Evolutionary conservation across 2,113 vertebrate genomes (phyloP), one percentile per base, ranked within the genome.

Genomic region (Sebastes schlegelii): DNA sequence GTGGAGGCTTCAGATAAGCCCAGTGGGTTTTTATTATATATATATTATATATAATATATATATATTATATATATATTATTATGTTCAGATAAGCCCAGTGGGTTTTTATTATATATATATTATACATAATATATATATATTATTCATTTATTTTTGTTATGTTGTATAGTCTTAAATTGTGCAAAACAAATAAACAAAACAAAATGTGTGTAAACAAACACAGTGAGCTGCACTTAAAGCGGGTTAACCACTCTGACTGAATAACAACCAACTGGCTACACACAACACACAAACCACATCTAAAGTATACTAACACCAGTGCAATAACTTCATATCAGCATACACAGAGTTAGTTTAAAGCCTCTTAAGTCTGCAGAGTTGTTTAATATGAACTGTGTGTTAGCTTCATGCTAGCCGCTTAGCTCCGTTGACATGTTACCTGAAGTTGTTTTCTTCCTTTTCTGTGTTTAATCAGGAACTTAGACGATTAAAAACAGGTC

Each of bases 331-430:
- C 1, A 40, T 4, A 12, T 4, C 0, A 49, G 42, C 21, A 68
- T n/a, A 45, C 23, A 54, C 0, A 21, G 1, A 0, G 17, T 11
- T 16, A 0, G 23, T 69, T 75, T 54, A 4, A 23, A 26, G 14
- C 1, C 1, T 6, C 4, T 26, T 45, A 6, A 3, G 1, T 8
- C 23, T 23, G 16, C 14, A 43, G 6, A 67, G 21, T n/a, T 64
- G 0, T 81, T 83, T 43, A 17, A 66, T 10, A 69, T 46, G 5
- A 76, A 80, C 55, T 60, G 65, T 57, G 14, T 62, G 78, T 91
- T 92, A 94, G 91, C 92, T 79, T 64, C 1, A 81, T 90, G 93
- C 93, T 92, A 94, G 46, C 73, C 78, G 89, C 70, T 79, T 92
- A 91, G 90, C 93, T 79, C 72, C 73, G 85, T 74, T 89, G 74